phyloP scores from a whole-genome alignment of 1,140 invertebrate species.

The Euwallacea similis region DNA sequence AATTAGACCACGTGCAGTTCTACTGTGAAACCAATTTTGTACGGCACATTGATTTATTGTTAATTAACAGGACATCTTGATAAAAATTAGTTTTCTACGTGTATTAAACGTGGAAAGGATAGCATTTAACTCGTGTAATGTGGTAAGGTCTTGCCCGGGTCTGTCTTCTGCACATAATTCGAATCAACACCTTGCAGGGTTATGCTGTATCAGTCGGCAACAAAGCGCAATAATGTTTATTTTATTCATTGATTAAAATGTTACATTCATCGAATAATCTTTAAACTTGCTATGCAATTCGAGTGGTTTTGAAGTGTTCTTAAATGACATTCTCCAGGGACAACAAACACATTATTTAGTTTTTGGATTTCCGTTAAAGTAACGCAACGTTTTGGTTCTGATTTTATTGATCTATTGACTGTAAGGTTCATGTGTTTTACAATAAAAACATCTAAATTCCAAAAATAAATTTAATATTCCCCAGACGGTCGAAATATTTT shows the following conservation, averaged over 20 bases:
- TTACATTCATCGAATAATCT: background rate
- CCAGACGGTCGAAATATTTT: too few species aligned
- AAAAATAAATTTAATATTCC: too few species aligned
- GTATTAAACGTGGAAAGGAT: background rate
- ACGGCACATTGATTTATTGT: slow-evolving; percentile 7
- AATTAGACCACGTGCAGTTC: slow-evolving; percentile 10
- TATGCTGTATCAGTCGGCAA: background rate
- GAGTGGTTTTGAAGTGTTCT: background rate
- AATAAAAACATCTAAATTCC: too few species aligned
- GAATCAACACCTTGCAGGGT: background rate
- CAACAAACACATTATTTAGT: background rate
- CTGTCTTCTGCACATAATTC: background rate
- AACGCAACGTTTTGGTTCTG: too few species aligned
- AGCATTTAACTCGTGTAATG: too few species aligned
- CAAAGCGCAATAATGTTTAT: background rate
- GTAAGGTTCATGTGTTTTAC: too few species aligned
- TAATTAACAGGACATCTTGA: slow-evolving; percentile 5
- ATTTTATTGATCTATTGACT: too few species aligned
- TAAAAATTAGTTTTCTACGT: background rate
- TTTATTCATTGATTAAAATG: background rate
- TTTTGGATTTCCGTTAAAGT: background rate
- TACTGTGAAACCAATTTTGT: background rate
- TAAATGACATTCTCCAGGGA: background rate
- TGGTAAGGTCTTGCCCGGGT: too few species aligned
- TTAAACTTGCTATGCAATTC: background rate